phyloP scores from a whole-genome alignment of 2,113 vertebrate genomes.

The Bufo gargarizans region DNA sequence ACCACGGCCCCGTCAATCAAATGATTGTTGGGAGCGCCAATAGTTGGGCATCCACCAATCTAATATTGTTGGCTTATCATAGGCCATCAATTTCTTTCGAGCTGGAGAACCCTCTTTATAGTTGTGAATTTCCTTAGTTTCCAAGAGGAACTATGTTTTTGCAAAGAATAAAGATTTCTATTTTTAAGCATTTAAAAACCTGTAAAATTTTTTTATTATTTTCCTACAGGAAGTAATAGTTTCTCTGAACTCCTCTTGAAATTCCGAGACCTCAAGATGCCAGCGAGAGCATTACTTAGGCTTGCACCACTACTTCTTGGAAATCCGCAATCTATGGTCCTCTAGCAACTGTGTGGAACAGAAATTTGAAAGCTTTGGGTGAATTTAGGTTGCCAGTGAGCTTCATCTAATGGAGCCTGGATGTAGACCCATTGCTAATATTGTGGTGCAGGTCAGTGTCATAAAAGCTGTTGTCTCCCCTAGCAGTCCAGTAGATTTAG shows the following conservation, averaged over 20 bases:
- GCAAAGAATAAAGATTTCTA: too few species aligned
- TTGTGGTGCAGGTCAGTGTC: background rate
- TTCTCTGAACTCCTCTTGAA: slow-evolving; percentile 85
- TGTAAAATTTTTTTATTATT: background rate
- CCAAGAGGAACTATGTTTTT: too few species aligned
- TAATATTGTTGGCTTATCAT: too few species aligned
- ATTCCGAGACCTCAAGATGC: slow-evolving; percentile 81
- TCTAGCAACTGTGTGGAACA: slow-evolving; percentile 58
- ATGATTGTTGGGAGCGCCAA: too few species aligned
- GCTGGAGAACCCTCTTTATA: too few species aligned
- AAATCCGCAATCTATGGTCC: slow-evolving; percentile 75
- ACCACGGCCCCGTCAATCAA: too few species aligned
- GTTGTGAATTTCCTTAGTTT: too few species aligned
- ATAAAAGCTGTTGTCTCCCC: background rate
- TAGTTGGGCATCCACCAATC: too few species aligned
- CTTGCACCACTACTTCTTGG: slow-evolving; percentile 83
- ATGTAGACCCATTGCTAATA: background rate
- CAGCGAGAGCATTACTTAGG: slow-evolving; percentile 84
- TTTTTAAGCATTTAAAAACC: too few species aligned
- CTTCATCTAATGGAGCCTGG: background rate
- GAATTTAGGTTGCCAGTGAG: background rate
- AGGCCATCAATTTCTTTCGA: too few species aligned
- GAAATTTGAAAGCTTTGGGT: background rate
- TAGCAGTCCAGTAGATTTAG: background rate
- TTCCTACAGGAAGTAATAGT: slow-evolving; percentile 77